Evolutionary conservation across 92 coral and sea anemone genomes (phyloP), one percentile per base, ranked within the genome.

Genomic region (Isaurus tuberculatus): DNA sequence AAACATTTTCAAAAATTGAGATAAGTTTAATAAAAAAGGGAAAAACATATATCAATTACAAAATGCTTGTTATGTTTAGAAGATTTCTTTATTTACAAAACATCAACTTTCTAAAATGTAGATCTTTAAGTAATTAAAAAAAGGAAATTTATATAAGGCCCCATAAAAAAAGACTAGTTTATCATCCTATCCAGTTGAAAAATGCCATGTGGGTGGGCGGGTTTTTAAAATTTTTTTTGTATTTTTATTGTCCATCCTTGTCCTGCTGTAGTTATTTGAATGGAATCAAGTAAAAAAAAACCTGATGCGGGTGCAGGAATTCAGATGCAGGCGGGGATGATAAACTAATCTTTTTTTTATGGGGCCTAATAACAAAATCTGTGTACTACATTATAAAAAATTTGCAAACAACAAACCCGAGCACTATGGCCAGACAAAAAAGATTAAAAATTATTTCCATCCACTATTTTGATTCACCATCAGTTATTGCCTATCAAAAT

Each of bases 401-500:
- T 60, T 60, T 60, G 66, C 66, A 60, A 60, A 60, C 30, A 60
- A 60, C 66, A 60, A 6, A 60, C 66, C 66, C 13, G 66, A 60
- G 66, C 8, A 60, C 66, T 2, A 25, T 20, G 58, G 58, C 58
- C 3, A 49, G 58, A 49, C 58, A 15, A 49, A 49, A 49, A 49
- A 10, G 55, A 10, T 11, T 48, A 16, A 16, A 48, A 11, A 19
- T 49, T 49, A 49, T 19, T 19, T 2, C 19, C 22, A 49, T 49
- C 58, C 44, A 40, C 2, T 1, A 40, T 40, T 40, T 40, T 40
- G 44, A 40, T 40, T 40, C 44, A 40, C 44, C 44, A 40, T 40
- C 2, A 40, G 8, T 40, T 40, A 5, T 40, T 1, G 44, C 44
- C 2, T 1, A 40, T 40, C 44, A 40, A 40, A 40, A 40, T 40